These are phyloP conservation scores for Phenganax stokvisi DNA, from an alignment of 92 coral and sea anemone genomes.

Conservation along the genomic window DNA sequence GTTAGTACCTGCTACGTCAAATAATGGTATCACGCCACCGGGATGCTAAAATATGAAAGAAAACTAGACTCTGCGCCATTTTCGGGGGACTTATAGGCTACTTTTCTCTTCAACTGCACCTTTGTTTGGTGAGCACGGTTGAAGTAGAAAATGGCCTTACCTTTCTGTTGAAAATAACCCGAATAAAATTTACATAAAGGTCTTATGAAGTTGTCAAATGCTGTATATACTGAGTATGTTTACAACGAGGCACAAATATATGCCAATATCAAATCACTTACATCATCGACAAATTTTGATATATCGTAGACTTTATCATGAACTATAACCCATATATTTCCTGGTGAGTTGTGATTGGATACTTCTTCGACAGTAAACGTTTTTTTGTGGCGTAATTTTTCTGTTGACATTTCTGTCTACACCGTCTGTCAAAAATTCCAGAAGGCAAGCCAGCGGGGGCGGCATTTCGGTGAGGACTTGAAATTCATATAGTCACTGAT, in stretches of 20 bases:
- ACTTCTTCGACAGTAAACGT: constrained; percentile 36
- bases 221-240: background rate
- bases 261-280: constrained; percentile 3
- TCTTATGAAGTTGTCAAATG: no score
- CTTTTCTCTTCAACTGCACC: background rate
- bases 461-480: no score
- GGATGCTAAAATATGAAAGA: constrained; percentile 43
- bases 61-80: background rate
- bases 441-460: no score
- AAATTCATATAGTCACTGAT: no score
- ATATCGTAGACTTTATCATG: constrained; percentile 49
- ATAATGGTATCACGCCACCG: constrained; percentile 44
- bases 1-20: constrained; percentile 39
- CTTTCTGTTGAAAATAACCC: no score
- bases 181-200: no score
- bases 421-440: no score
- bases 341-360: constrained; percentile 34
- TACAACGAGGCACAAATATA: background rate
- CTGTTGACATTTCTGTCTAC: background rate
- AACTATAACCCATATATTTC: constrained; percentile 45
- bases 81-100: background rate
- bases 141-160: no score
- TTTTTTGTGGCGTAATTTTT: background rate
- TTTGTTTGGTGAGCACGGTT: no score
- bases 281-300: constrained; percentile 43